Conservation (phyloP, 2,888 invertebrate species). For the Agriopis aurantiaria region DNA sequence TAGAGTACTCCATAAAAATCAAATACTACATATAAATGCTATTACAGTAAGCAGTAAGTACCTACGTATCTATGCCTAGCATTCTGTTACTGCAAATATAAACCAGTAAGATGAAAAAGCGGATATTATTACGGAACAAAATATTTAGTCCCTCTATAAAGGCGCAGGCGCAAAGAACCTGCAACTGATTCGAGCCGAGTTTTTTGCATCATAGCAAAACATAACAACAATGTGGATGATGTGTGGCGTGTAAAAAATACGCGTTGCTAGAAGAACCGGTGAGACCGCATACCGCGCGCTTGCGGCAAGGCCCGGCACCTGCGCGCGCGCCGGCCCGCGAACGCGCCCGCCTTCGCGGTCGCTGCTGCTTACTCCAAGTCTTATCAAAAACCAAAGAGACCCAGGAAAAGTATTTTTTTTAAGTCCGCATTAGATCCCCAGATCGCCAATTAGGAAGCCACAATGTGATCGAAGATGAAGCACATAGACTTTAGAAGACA, state of each 20-base stretch:
- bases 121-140: constrained; percentile 47
- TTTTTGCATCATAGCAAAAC: constrained; percentile 83
- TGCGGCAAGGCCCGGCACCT: constrained; percentile 76
- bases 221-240: constrained; percentile 83
- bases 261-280: constrained; percentile 84
- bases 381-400: neutral
- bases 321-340: constrained; percentile 42
- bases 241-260: constrained; percentile 83
- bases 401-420: no score
- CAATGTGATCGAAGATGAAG: no score
- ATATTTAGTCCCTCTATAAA: constrained; percentile 50
- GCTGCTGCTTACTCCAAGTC: constrained; percentile 30
- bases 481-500: no score
- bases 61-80: no score
- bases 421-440: no score
- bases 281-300: constrained; percentile 84
- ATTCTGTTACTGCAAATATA: no score
- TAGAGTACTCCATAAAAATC: no score
- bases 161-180: constrained; percentile 34
- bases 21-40: no score
- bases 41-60: no score
- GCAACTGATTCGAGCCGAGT: constrained; percentile 37
- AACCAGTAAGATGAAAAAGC: constrained; percentile 29
- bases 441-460: no score
- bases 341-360: constrained; percentile 46